Base-by-base conservation (phyloP, 1,140 invertebrate species). In the Zophobas atratus region DNA sequence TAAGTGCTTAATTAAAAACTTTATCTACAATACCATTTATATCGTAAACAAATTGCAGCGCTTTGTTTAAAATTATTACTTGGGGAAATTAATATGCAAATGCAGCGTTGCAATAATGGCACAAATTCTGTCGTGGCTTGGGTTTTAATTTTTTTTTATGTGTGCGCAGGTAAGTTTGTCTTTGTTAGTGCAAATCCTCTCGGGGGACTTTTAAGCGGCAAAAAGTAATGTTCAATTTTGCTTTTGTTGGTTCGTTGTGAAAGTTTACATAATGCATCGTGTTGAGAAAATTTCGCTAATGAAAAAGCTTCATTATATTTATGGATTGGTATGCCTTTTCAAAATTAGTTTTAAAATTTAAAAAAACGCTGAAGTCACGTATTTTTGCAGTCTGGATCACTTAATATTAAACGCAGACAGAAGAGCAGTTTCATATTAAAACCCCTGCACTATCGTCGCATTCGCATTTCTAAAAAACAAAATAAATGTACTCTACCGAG, bases 1-100 rank as follows among this genome's bases (percentile, higher is more conserved):
- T 39, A 39, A 63, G 57, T 36, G 57, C 57, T 63, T 63, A 36
- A 63, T 63, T 63, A 63, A 63, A 60, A 63, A 63, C 34, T 63
- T 63, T 39, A 63, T 39, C 35, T 63, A 39, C 57, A 20, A 20
- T 20, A 36, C 35, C 57, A 39, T 56, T 57, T 20, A 20, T 20
- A 20, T 36, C 6, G 35, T 32, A 39, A 63, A 63, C 57, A 63
- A 63, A 63, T 63, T 63, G 57, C 57, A 63, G 1, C 32, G 57
- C 35, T 63, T 63, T 63, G 57, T 63, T 36, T 63, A 6, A 63
- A 63, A 38, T 63, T 63, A 63, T 63, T 63, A 38, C 57, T 51
- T n/a, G 35, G 8, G 38, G 34, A 38, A 63, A 63, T 63, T 63
- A 63, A 63, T 63, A 63, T 63, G 57, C 57, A 63, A 63, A 63